Base-by-base conservation (phyloP, 2,888 invertebrate species). In the Halictus quadricinctus region DNA sequence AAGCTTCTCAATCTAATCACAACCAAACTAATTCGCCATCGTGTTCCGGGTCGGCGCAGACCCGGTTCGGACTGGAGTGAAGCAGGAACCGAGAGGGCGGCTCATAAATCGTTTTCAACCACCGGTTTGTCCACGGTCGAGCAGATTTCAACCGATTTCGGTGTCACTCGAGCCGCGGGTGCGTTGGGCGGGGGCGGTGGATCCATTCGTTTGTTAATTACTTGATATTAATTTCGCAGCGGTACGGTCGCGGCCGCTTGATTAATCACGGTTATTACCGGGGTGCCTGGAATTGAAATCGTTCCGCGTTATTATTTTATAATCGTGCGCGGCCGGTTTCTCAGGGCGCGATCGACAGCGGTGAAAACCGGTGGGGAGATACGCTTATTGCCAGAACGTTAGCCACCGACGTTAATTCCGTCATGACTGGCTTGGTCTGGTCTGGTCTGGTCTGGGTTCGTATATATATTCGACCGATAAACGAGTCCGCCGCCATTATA, bases 401-500 rank as follows among this genome's bases (percentile, higher is more conserved):
- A 46, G 18, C 36, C n/a, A 13, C 18, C 81, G 72, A 80, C 84
- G 82, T 85, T 79, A 88, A 88, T 88, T 83, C 75, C 74, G 50
- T 77, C 77, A 25, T 46, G 29, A 41, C 36, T 72, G 1, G 36
- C 36, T 36, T 1, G 36, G 69, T 12, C 21, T 21, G 36, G 58
- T 12, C 36, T 29, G 29, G 29, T 36, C 10, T 15, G 36, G 50
- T 25, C 48, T 13, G 46, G 46, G 21, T n/a, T 54, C 54, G 54
- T 36, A 8, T 15, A 73, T 80, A 76, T 76, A 84, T 79, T 84
- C 58, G 25, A 73, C 72, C 83, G 85, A 83, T 88, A 85, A 88
- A 88, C 88, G 83, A 88, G 85, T 87, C 85, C 78, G 72, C 72
- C 21, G 82, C 54, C 75, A 76, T 88, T 88, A 85, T 77, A 77